A percentile compares a stretch with the other conserved stretches of the same genome.
These are phyloP conservation scores for Valencia hispanica DNA, from an alignment of 2,797 vertebrate genomes.

Conservation along the genomic window DNA sequence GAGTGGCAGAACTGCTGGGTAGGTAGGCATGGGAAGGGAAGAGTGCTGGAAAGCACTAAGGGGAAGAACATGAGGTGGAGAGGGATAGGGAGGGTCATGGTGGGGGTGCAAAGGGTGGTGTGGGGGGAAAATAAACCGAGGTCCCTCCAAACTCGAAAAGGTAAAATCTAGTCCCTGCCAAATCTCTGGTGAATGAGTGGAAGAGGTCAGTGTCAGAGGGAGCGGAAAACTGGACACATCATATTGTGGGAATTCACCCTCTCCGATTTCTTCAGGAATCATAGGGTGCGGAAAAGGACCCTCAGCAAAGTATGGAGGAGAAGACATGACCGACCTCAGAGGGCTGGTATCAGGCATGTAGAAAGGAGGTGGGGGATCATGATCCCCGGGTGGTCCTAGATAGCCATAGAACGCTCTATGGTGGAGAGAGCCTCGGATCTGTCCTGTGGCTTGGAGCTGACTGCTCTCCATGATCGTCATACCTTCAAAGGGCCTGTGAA, in stretches of 20 bases:
- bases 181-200: conserved; percentile 92
- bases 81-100: conserved; percentile 87
- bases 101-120: conserved; percentile 88
- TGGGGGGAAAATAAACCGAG: conserved; percentile 92
- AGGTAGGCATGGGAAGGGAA: conserved; percentile 88
- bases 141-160: conserved; percentile 91
- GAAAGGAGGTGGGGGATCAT: conserved; percentile 90
- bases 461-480: conserved; percentile 88
- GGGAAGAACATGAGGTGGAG: conserved; percentile 88
- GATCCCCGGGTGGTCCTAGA: conserved; percentile 88
- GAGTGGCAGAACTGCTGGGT: conserved; percentile 92
- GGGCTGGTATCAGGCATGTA: conserved; percentile 98
- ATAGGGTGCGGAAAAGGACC: conserved; percentile 93
- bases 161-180: conserved; percentile 95
- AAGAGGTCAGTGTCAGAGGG: conserved; percentile 92
- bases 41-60: conserved; percentile 85
- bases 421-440: conserved; percentile 89
- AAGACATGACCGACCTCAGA: conserved; percentile 97
- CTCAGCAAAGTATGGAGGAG: conserved; percentile 91
- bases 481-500: conserved; percentile 93
- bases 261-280: conserved; percentile 95
- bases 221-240: conserved; percentile 93
- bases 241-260: conserved; percentile 85
- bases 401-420: conserved; percentile 95
- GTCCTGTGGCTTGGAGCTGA: conserved; percentile 91